Evolutionary conservation across 2,797 vertebrate genomes (phyloP).

Genomic region (Syngnathus rostellatus): DNA sequence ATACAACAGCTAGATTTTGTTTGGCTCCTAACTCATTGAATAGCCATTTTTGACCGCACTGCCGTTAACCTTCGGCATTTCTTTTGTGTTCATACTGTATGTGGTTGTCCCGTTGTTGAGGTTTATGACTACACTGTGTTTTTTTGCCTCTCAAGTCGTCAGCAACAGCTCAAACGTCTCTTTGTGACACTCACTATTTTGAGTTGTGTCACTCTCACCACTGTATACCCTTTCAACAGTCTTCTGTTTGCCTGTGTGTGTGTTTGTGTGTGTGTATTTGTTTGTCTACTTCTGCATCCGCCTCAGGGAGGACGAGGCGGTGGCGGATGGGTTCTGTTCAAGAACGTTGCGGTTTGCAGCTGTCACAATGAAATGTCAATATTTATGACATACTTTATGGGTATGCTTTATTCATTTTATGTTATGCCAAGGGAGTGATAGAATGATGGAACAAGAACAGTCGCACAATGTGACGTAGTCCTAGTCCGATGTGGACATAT

Average conservation of each 20-base stretch:
- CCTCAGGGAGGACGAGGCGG: constrained; percentile 27
- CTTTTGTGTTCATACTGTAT: background rate
- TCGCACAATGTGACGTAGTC: background rate
- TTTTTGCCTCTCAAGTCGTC: background rate
- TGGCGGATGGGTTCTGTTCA: constrained; percentile 49
- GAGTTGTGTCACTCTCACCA: constrained; percentile 34
- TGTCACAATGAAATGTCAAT: constrained; percentile 61
- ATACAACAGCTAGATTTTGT: background rate
- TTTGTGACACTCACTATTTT: constrained; percentile 39
- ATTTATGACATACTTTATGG: constrained; percentile 54
- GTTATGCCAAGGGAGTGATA: background rate
- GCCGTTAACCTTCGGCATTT: background rate
- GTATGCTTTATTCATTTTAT: constrained; percentile 29
- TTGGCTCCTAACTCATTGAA: background rate
- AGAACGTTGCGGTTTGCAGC: constrained; percentile 56
- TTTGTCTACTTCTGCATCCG: background rate
- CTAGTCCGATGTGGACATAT: background rate
- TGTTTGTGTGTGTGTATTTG: constrained; percentile 24
- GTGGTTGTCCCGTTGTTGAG: background rate
- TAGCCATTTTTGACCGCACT: background rate
- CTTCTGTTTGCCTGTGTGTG: constrained; percentile 20
- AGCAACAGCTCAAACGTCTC: constrained; percentile 23
- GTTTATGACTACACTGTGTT: background rate
- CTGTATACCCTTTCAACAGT: constrained; percentile 53
- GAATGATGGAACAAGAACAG: background rate